Conservation (phyloP, 2,888 invertebrate species). For the Chrysolina haemoptera region DNA sequence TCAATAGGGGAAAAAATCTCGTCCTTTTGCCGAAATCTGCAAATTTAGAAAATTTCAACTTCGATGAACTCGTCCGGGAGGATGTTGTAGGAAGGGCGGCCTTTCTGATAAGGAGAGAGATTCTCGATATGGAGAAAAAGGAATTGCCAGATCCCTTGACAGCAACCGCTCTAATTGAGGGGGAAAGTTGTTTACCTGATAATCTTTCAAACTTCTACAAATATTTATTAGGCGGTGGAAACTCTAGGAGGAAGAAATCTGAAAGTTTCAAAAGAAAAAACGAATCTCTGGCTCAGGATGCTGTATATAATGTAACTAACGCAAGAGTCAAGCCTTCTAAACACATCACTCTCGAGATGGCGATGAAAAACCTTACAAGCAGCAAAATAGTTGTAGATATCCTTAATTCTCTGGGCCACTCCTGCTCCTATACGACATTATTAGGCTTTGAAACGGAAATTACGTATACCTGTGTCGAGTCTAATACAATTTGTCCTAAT, state of each 20-base stretch:
- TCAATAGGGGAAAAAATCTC: not conserved
- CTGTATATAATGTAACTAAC: slow-evolving; percentile 46
- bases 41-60: slow-evolving; percentile 26
- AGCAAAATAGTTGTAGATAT: slow-evolving; percentile 25
- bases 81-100: slow-evolving; percentile 18
- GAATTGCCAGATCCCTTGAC: slow-evolving; percentile 25
- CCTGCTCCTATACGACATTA: slow-evolving; percentile 19
- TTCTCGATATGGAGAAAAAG: slow-evolving; percentile 25
- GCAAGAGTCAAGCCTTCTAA: slow-evolving; percentile 33
- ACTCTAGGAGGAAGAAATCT: slow-evolving; percentile 25
- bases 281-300: slow-evolving; percentile 41
- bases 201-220: slow-evolving; percentile 25
- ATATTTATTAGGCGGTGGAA: slow-evolving; percentile 25
- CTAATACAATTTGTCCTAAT: slow-evolving; percentile 15
- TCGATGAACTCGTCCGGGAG: slow-evolving; percentile 23
- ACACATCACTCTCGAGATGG: slow-evolving; percentile 11
- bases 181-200: slow-evolving; percentile 25
- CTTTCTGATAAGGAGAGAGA: slow-evolving; percentile 24
- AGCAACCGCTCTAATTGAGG: slow-evolving; percentile 22
- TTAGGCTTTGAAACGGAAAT: slow-evolving; percentile 12
- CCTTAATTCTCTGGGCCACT: slow-evolving; percentile 7
- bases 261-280: slow-evolving; percentile 25
- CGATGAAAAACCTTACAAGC: slow-evolving; percentile 20
- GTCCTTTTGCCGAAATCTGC: slow-evolving; percentile 13
- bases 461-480: slow-evolving; percentile 9